Base-by-base conservation (phyloP, 2,888 invertebrate genomes). In the Lepidonotus clava region DNA sequence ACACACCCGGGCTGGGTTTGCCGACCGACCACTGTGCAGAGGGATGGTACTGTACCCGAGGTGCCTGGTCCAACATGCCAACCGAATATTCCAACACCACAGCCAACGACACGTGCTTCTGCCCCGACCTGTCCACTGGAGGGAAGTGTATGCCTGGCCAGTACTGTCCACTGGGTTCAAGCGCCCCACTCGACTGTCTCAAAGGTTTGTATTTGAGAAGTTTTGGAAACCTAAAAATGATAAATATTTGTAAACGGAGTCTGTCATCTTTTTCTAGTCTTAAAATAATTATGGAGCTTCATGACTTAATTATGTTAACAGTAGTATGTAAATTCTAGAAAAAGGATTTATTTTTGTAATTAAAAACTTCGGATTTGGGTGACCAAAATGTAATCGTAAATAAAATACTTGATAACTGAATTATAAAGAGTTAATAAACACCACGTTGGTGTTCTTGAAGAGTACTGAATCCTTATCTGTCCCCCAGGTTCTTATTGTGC, bases 21-120 rank as follows among this genome's bases (percentile, higher is more conserved):
- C 88, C 91, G 0, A 88, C 92, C 4, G 92, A 90, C 6, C 88
- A 88, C 28, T 93, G 93, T 89, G 86, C 87, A 66, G 90, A 90
- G 18, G 93, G 93, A 67, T 93, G 92, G 92, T 93, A 92, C 89
- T 93, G 93, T 89, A 87, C 91, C 6, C 84, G 91, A 21, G 93
- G 92, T n/a, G 92, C 93, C 0, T 92, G 91, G 91, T 89, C 91
- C 6, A 86, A 86, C 77, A 90, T 89, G 67, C 93, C 93, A 0
- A 90, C 91, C 21, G 92, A 92, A 71, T 90, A 91, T 28, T 92
- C 91, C 8, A 93, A 92, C 88, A 89, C 89, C 87, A 90, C 91
- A n/a, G 56, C 71, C 71, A 87, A 36, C 14, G 87, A 87, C 40
- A 87, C 89, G 46, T 93, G 93, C 88, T 90, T 89, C 90, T 93